Evolutionary conservation across 1,140 invertebrate genomes (phyloP).

Genomic region (Phenacoccus solenopsis): DNA sequence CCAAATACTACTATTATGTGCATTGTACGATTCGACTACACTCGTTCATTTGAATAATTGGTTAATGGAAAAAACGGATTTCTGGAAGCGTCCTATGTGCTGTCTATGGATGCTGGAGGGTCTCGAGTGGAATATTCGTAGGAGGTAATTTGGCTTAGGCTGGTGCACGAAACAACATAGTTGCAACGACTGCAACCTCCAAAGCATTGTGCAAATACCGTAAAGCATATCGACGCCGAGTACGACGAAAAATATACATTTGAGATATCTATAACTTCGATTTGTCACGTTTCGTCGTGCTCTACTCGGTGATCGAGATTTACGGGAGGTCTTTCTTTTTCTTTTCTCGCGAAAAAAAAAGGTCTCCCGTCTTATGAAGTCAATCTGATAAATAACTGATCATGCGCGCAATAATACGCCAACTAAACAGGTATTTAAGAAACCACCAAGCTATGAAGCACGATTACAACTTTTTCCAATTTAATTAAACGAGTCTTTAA

Average conservation of each 20-base stretch:
- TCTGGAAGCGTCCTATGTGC: too few species aligned
- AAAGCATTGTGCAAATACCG: too few species aligned
- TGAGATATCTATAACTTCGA: not conserved
- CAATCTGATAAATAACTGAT: constrained; percentile 15
- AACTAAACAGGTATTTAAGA: constrained; percentile 11
- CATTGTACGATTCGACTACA: too few species aligned
- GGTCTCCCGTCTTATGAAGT: constrained; percentile 4
- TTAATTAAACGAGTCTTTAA: not conserved
- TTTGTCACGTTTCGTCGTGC: constrained; percentile 13
- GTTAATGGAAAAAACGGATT: too few species aligned
- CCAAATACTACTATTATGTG: too few species aligned
- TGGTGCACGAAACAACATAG: too few species aligned
- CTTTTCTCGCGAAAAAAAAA: not conserved
- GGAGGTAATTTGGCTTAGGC: too few species aligned
- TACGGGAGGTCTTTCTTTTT: constrained; percentile 9
- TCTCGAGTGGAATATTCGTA: too few species aligned
- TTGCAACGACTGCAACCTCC: too few species aligned
- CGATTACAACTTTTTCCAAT: constrained; percentile 14
- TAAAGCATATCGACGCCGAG: too few species aligned
- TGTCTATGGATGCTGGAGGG: too few species aligned
- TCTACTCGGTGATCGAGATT: not conserved
- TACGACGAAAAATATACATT: not conserved
- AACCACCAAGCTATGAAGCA: not conserved
- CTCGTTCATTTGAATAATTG: too few species aligned
- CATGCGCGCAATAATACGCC: constrained; percentile 5